Evolutionary conservation across 1,140 invertebrate species (phyloP), one percentile per base, ranked within the genome.

Genomic region (Chrysoperla carnea): DNA sequence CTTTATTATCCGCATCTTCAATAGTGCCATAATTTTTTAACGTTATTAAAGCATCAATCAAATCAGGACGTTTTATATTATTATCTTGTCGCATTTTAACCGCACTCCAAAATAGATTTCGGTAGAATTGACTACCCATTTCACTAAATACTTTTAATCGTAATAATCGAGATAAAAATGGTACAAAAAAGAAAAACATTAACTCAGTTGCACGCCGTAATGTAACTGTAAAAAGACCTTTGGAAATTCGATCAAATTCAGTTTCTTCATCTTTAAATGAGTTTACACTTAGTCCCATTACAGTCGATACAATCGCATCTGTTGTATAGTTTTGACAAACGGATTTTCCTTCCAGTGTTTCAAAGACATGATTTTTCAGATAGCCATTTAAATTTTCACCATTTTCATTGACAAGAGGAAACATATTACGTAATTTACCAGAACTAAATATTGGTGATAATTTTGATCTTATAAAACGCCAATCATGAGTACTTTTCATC

Each of bases 271-370:
- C 56, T 12, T 56, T 56, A n/a, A 73, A 49, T 3, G 64, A 64
- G 31, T 73, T 67, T 4, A 69, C 64, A 36, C 68, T 61, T 43
- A 74, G 56, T 12, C 72, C 74, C 49, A 70, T 75, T 4, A 67
- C 72, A 42, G 66, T 67, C 4, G 62, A 68, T 4, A 69, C 69
- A 31, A 76, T 75, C 6, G 70, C 62, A 52, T 76, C 72, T 8
- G 71, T 70, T 6, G 66, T 66, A 44, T 67, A 75, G 44, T 64
- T 63, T 0, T 63, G 54, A 41, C 62, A 60, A 28, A 70, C 23
- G 27, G 70, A 65, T 50, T 67, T 68, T 4, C 62, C 48, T 14
- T 62, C 56, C 0, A 47, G 59, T 54, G 17, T 55, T 43, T 36
- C 29, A 23, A 44, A 17, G 27, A 48, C 45, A 11, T 52, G 33